A percentile compares a stretch with the other conserved stretches of the same genome.
Conservation (phyloP, 1,140 invertebrate species). For the Musca vetustissima region DNA sequence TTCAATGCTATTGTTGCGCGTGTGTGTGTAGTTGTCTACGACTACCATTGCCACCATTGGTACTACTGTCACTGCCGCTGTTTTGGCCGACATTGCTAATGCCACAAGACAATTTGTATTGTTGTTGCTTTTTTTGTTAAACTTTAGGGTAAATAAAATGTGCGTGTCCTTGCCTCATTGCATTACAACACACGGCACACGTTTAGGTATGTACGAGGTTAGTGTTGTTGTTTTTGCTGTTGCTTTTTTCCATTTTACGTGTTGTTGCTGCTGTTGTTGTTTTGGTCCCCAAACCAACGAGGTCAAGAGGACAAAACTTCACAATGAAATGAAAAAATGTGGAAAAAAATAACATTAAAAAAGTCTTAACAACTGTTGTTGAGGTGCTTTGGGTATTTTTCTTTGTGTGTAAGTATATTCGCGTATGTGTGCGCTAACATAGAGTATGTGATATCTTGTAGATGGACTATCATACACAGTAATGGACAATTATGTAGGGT, state of each 20-base stretch:
- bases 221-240: too few relatives aligned
- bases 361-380: not conserved
- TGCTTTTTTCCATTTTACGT: too few relatives aligned
- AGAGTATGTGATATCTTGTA: too few relatives aligned
- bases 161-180: slow-evolving; percentile 22
- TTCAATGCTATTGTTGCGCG: not conserved
- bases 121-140: not conserved
- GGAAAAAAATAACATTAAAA: slow-evolving; percentile 1
- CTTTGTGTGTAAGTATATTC: too few relatives aligned
- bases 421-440: too few relatives aligned
- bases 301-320: slow-evolving; percentile 15
- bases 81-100: not conserved
- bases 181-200: not conserved
- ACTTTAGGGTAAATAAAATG: slow-evolving; percentile 10
- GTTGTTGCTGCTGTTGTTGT: not conserved
- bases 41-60: not conserved
- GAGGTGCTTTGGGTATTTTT: slow-evolving; percentile 9
- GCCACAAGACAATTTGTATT: not conserved
- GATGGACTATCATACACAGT: too few relatives aligned
- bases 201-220: not conserved
- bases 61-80: too few relatives aligned
- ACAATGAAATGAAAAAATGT: not conserved
- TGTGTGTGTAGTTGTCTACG: too few relatives aligned
- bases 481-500: too few relatives aligned
- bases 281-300: not conserved